Evolutionary conservation across 2,888 invertebrate genomes (phyloP).

Genomic region (Agonopterix subpropinquella): DNA sequence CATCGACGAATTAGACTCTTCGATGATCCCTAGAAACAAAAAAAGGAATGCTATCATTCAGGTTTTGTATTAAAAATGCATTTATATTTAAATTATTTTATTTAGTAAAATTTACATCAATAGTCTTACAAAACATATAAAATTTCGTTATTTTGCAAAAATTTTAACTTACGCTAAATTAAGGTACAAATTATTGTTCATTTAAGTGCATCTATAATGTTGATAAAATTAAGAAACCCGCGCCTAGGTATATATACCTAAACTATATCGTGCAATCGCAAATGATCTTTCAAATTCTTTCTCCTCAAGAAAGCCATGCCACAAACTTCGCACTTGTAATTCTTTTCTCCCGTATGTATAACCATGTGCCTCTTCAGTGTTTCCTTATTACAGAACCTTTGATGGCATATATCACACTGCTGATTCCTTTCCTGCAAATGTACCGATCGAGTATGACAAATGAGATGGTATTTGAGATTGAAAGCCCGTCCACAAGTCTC

Average conservation of each 20-base stretch:
- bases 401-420: constrained; percentile 69
- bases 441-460: constrained; percentile 61
- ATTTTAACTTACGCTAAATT: no score
- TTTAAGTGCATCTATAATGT: no score
- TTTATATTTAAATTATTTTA: background rate
- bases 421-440: constrained; percentile 68
- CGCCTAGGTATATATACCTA: constrained; percentile 11
- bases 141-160: no score
- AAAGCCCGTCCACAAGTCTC: constrained; percentile 62
- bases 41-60: constrained; percentile 12
- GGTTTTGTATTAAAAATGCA: background rate
- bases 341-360: constrained; percentile 73
- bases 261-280: constrained; percentile 53
- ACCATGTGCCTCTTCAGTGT: constrained; percentile 74
- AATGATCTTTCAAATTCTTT: constrained; percentile 63
- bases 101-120: constrained; percentile 4
- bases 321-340: constrained; percentile 72
- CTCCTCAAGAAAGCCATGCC: constrained; percentile 65
- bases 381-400: constrained; percentile 72
- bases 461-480: constrained; percentile 59
- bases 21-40: constrained; percentile 54
- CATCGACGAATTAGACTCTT: constrained; percentile 40
- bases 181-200: no score
- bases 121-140: no score
- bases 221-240: no score